Evolutionary conservation across 2,888 invertebrate genomes (phyloP).

Genomic region (Coelopa pilipes): DNA sequence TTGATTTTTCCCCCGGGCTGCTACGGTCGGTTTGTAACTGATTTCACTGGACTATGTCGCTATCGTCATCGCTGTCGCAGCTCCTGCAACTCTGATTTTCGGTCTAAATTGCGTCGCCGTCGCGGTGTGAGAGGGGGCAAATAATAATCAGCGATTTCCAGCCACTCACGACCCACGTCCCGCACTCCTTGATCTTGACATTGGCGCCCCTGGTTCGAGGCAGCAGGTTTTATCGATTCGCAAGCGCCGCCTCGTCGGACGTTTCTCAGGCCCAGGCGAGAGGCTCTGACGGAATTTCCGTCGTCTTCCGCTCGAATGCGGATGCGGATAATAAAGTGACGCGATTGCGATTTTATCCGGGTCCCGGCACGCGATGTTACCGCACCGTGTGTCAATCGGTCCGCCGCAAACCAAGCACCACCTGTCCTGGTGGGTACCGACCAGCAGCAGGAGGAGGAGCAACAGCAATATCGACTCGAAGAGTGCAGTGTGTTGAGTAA

Average conservation of each 20-base stretch:
- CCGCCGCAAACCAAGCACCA: not conserved
- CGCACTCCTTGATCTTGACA: constrained; percentile 30
- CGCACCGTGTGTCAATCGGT: constrained; percentile 3
- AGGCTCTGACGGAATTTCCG: no score
- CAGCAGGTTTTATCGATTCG: no score
- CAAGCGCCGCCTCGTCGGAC: not conserved
- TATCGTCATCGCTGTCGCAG: no score
- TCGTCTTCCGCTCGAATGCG: no score
- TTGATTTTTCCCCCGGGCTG: constrained; percentile 55
- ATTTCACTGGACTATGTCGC: no score
- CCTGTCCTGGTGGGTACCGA: not conserved
- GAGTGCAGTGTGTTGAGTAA: no score
- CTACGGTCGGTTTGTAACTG: not conserved
- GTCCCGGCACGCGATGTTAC: constrained; percentile 20
- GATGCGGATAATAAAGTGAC: not conserved
- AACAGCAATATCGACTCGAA: no score
- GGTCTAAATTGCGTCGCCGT: not conserved
- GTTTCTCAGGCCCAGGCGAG: not conserved
- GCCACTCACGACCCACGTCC: no score
- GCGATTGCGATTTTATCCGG: constrained; percentile 7
- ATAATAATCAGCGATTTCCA: no score
- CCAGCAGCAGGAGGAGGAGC: no score
- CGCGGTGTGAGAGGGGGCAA: no score
- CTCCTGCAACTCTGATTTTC: not conserved
- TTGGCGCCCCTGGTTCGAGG: not conserved